phyloP scores from a whole-genome alignment of 2,888 invertebrate species.

The Peribatodes rhomboidaria region DNA sequence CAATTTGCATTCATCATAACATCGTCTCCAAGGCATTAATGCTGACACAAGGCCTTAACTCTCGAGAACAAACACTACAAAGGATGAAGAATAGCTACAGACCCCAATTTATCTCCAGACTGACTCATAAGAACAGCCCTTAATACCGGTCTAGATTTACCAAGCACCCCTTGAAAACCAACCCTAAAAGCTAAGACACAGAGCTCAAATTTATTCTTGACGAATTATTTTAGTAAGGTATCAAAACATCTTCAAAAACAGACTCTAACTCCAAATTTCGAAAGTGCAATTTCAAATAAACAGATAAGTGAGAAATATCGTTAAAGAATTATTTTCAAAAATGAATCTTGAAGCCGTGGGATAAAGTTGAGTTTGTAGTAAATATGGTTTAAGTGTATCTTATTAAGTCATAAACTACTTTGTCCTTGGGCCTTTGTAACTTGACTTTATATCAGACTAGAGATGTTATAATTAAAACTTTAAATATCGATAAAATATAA shows the following conservation, averaged over 20 bases:
- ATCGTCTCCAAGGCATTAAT: conserved; percentile 1
- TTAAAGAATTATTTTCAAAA: conserved; percentile 4
- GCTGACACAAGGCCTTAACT: conserved; percentile 11
- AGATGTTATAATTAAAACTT: conserved; percentile 26
- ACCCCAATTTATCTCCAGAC: conserved; percentile 26
- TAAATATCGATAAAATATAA: conserved; percentile 17
- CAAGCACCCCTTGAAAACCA: neutral
- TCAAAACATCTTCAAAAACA: neutral
- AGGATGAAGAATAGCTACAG: conserved; percentile 26
- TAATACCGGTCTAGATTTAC: conserved; percentile 26
- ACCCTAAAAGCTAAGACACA: neutral
- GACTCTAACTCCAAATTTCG: neutral
- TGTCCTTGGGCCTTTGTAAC: conserved; percentile 49
- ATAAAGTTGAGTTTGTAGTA: conserved; percentile 13
- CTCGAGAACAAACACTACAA: conserved; percentile 21
- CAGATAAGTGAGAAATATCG: neutral
- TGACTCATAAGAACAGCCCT: conserved; percentile 27
- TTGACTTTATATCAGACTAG: conserved; percentile 53
- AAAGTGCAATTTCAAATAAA: conserved; percentile 14
- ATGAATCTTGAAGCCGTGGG: neutral
- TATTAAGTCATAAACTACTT: conserved; percentile 54
- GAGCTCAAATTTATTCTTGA: conserved; percentile 4
- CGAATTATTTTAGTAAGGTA: neutral
- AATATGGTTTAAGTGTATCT: conserved; percentile 39
- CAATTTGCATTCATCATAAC: conserved; percentile 4